phyloP scores from a whole-genome alignment of 1,140 invertebrate genomes.

The Copidosoma floridanum region DNA sequence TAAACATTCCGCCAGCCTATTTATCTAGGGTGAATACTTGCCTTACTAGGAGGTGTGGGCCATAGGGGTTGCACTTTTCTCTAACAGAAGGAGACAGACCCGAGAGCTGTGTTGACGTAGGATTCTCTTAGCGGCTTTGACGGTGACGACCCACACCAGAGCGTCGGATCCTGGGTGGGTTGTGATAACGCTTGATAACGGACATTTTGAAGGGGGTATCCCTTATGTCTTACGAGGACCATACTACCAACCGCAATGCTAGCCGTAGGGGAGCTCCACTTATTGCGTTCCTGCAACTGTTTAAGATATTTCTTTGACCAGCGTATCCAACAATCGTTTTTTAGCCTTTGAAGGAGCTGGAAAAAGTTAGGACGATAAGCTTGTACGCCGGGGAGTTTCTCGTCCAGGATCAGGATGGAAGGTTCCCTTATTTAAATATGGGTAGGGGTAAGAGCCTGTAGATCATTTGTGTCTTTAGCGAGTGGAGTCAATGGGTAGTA shows the following conservation, averaged over 20 bases:
- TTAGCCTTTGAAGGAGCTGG: conserved; percentile 32
- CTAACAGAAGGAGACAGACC: no score
- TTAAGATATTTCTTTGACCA: conserved; percentile 32
- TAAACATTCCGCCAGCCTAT: no score
- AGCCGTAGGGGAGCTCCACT: conserved; percentile 21
- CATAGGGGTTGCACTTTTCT: no score
- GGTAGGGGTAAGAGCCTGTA: neutral
- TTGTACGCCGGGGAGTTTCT: neutral
- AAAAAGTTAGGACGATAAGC: conserved; percentile 22
- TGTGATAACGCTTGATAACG: no score
- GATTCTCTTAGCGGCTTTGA: conserved; percentile 30
- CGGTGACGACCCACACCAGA: conserved; percentile 26
- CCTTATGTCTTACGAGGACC: conserved; percentile 27
- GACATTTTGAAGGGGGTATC: conserved; percentile 25
- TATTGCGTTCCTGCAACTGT: conserved; percentile 15
- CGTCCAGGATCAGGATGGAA: neutral
- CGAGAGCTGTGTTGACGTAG: no score
- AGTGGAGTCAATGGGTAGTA: neutral
- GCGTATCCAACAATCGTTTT: no score
- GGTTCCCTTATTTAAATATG: conserved; percentile 1
- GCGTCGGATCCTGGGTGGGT: conserved; percentile 26
- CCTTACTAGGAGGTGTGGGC: no score
- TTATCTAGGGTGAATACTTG: no score
- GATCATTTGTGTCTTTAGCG: neutral
- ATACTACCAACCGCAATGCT: conserved; percentile 24